Evolutionary conservation across 1,140 invertebrate species (phyloP).

Genomic region (Drosophila pachea): DNA sequence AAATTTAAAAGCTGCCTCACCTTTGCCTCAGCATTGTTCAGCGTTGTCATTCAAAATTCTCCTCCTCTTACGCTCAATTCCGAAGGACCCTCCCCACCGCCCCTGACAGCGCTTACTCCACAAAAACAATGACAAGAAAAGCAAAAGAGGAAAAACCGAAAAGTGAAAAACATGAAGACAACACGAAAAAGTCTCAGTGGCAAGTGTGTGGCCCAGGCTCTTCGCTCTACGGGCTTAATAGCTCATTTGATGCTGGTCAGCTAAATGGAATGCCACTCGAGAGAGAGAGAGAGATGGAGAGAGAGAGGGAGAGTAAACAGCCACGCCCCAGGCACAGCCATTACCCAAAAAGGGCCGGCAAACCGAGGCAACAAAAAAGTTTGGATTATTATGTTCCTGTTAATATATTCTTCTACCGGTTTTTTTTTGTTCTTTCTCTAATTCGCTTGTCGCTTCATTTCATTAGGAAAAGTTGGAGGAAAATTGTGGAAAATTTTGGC

Average conservation of each 20-base stretch:
- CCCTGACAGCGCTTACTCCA: slow-evolving; percentile 7
- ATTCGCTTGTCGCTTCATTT: slow-evolving; percentile 42
- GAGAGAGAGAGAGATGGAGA: not conserved
- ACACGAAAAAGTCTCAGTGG: slow-evolving; percentile 8
- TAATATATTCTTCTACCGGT: slow-evolving; percentile 42
- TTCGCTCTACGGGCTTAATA: slow-evolving; percentile 41
- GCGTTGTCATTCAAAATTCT: too few relatives aligned
- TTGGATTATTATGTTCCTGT: slow-evolving; percentile 60
- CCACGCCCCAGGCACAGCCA: slow-evolving; percentile 2
- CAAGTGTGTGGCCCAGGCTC: slow-evolving; percentile 17
- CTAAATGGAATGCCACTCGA: slow-evolving; percentile 19
- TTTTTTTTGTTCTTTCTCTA: slow-evolving; percentile 41
- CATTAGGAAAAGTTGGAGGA: slow-evolving; percentile 9
- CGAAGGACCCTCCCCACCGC: not conserved
- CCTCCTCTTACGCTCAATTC: not conserved
- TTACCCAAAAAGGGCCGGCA: too few relatives aligned
- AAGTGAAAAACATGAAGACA: slow-evolving; percentile 4
- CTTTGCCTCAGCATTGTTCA: too few relatives aligned
- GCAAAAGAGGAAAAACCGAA: slow-evolving; percentile 1
- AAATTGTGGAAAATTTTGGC: slow-evolving; percentile 37
- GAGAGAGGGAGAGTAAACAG: not conserved
- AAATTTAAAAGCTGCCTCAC: too few relatives aligned
- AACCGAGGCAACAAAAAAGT: slow-evolving; percentile 7
- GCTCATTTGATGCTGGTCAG: slow-evolving; percentile 57
- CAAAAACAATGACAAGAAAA: not conserved